phyloP scores from a whole-genome alignment of 1,140 invertebrate species.

The Caenorhabditis tropicalis region DNA sequence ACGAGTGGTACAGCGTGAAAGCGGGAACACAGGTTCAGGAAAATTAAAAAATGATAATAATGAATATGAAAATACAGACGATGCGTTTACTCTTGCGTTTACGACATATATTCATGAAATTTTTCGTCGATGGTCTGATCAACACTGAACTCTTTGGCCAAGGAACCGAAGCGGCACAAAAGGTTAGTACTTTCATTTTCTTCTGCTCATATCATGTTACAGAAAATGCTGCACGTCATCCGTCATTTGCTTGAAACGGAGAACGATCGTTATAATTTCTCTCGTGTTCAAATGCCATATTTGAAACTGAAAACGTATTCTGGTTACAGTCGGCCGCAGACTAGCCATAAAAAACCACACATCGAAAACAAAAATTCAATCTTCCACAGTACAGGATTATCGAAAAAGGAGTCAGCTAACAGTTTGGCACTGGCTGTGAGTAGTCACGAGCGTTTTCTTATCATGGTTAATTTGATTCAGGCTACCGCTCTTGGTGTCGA shows the following conservation, averaged over 20 bases:
- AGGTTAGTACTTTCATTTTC: background rate
- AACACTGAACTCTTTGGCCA: background rate
- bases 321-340: background rate
- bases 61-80: background rate
- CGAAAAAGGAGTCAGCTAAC: too few relatives aligned
- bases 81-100: background rate
- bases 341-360: too few relatives aligned
- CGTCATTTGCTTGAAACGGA: background rate
- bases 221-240: slow-evolving; percentile 6
- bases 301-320: background rate
- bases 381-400: too few relatives aligned
- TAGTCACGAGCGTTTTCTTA: too few relatives aligned
- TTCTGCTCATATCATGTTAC: background rate
- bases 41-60: background rate
- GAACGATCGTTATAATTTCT: background rate
- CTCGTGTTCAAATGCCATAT: background rate
- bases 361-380: too few relatives aligned
- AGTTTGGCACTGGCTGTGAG: too few relatives aligned
- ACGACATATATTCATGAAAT: slow-evolving; percentile 46
- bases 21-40: background rate
- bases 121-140: background rate
- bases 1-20: slow-evolving; percentile 6
- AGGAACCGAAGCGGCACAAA: background rate
- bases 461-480: too few relatives aligned
- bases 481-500: too few relatives aligned